Percentiles rank a stretch among this genome's conserved stretches.
Evolutionary conservation across 2,797 vertebrate species (phyloP).

Genomic region (Halcyon badia): DNA sequence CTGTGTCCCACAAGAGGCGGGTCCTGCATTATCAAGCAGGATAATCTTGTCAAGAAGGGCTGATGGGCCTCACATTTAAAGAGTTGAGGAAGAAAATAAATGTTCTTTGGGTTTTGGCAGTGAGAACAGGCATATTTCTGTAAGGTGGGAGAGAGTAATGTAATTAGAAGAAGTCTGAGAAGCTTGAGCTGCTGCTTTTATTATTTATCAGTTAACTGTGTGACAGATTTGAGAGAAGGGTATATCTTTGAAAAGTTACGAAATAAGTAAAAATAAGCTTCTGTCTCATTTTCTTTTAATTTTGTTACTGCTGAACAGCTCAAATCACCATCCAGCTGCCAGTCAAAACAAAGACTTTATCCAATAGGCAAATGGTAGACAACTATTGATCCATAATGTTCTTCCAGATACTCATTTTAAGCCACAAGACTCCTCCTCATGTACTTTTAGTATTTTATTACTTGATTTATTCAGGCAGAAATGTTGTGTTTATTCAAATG

Average conservation of each 20-base stretch:
- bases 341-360: neutral
- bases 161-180: neutral
- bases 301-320: neutral
- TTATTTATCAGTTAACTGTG: neutral
- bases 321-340: neutral
- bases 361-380: neutral
- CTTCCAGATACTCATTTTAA: neutral
- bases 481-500: neutral
- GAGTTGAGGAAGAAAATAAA: fast-evolving
- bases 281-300: neutral
- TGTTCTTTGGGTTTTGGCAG: neutral
- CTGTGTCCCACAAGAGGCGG: neutral
- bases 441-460: neutral
- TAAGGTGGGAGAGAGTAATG: neutral
- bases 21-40: neutral
- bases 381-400: neutral
- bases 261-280: neutral
- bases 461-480: neutral
- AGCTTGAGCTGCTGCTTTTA: neutral
- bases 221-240: neutral
- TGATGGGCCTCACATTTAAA: neutral
- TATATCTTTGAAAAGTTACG: neutral
- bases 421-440: neutral
- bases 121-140: neutral
- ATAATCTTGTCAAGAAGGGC: neutral